Base-by-base conservation (phyloP, 2,113 vertebrate genomes). In the Pholis gunnellus region DNA sequence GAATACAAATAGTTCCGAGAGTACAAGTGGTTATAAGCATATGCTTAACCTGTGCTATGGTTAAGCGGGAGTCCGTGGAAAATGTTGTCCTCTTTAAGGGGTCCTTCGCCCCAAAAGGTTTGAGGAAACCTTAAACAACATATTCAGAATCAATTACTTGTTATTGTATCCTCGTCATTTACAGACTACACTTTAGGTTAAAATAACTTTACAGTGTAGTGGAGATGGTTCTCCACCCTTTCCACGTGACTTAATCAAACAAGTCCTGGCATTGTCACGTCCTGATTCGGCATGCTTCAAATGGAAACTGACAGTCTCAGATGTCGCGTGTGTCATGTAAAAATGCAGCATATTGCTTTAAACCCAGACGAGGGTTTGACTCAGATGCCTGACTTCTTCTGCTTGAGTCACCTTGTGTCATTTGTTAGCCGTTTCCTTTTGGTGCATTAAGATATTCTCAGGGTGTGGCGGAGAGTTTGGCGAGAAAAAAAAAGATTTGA, bases 401-500 rank as follows among this genome's bases (percentile, higher is more conserved):
- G n/a, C 60, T 80, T 76, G 56, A 85, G 72, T 88, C 74, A 86
- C 56, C 67, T 22, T 20, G n/a, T 76, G 81, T 79, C 63, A 52
- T 25, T 72, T 83, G 18, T 9, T 48, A 65, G 59, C 31, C 48
- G 52, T 72, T 61, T 75, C 52, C 50, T 65, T 60, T 59, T 13
- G 56, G 4, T 17, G 52, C 54, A n/a, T 70, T 69, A 18, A 78
- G 9, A 29, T 65, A 22, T 71, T 88, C 46, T 80, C 73, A 42
- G 80, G 90, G 89, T 73, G 93, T 87, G 93, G 77, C 1, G 1
- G 0, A 6, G 11, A n/a, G 40, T 40, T 78, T 38, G 13, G 6
- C 31, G 18, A 22, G 61, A 79, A 52, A 79, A 46, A 34, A 44
- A 81, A 65, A 42, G n/a, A n/a, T 56, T 68, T 25, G 14, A 20